Evolutionary conservation across 2,797 vertebrate genomes (phyloP), one percentile per base, ranked within the genome.

Genomic region (Squalus acanthias): DNA sequence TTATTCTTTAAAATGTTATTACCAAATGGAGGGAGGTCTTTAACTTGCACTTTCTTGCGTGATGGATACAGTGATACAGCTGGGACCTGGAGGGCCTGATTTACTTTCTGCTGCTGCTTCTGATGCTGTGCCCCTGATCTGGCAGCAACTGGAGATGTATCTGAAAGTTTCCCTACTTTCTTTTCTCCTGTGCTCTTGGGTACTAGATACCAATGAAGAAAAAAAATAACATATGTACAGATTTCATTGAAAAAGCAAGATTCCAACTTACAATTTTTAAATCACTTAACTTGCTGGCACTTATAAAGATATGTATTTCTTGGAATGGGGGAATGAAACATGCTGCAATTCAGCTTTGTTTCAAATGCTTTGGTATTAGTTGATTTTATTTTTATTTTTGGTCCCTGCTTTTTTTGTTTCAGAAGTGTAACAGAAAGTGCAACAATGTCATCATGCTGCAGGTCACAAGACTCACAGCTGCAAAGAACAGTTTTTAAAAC

Each of bases 1-100:
- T n/a, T 70, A 96, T 74, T 89, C 74, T 50, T 67, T 20, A 50
- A 79, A 87, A 85, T 65, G 0, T 46, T 0, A 98, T 98, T 98
- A 99, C 99, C 99, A 0, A 99, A 99, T 0, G 99, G 99, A 0
- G 99, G 99, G 91, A 99, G 98, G 96, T 99, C 99, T 97, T 99
- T 99, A 96, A 99, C 98, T 0, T 99, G 99, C 65, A 99, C 99
- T 97, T 99, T 99, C 98, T 99, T 99, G 60, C 99, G 98, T 29
- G 99, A 99, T 4, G 99, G 99, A 97, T 99, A 99, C 1, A 99
- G 98, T 96, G 99, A 98, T 96, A 99, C 99, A 0, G 99, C 98
- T 0, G 99, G 99, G 70, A 99, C 99, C 97, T 99, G 99, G 74
- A 99, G 97, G 0, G 98, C 99, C 97, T 99, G 99, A 97, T 97